These are phyloP conservation scores for Chanos chanos DNA, from an alignment of 2,797 vertebrate genomes.

Conservation along the genomic window DNA sequence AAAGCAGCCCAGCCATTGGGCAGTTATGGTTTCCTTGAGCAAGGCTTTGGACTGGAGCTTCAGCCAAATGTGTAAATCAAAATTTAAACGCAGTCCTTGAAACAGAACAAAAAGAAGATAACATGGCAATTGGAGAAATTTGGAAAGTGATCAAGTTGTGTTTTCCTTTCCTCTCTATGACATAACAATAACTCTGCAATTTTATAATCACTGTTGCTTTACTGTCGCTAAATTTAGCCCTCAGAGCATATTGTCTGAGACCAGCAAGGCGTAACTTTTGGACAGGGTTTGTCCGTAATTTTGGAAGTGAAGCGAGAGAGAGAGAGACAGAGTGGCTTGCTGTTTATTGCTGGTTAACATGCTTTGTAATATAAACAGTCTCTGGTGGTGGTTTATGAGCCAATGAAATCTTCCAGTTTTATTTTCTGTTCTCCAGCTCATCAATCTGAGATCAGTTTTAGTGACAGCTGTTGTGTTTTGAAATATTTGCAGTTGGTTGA, in stretches of 20 bases:
- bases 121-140: constrained; percentile 10
- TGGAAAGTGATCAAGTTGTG: constrained; percentile 15
- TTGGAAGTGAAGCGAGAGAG: neutral
- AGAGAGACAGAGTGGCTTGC: neutral
- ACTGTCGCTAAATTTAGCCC: constrained; percentile 44
- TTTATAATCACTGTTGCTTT: neutral
- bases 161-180: neutral
- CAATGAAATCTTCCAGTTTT: neutral
- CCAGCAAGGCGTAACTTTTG: constrained; percentile 51
- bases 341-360: no score
- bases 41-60: no score
- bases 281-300: neutral
- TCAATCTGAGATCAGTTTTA: no score
- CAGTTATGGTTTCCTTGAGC: no score
- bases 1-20: no score
- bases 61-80: no score
- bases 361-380: no score
- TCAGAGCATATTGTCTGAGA: constrained; percentile 20
- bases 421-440: neutral
- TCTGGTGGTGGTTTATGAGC: neutral
- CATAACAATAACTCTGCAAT: neutral
- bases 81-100: no score
- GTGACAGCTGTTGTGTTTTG: no score
- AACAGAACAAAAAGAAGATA: neutral
- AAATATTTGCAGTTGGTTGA: constrained; percentile 72